Conservation (phyloP, 2,888 invertebrate genomes). For the Drymonia ruficornis region DNA sequence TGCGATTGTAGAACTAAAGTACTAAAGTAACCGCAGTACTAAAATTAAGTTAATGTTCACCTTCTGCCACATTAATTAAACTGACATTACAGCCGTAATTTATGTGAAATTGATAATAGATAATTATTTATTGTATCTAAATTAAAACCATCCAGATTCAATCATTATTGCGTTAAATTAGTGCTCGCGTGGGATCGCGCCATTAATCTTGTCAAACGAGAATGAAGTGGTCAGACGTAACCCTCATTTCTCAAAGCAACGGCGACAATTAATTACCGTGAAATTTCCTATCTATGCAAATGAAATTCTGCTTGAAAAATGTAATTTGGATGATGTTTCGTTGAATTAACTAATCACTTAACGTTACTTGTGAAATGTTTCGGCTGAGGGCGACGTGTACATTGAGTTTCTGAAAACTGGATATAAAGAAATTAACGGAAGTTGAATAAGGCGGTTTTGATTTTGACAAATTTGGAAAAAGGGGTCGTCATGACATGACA, state of each 20-base stretch:
- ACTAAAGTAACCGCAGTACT: too few relatives aligned
- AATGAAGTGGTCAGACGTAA: slow-evolving; percentile 74
- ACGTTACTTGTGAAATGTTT: neutral
- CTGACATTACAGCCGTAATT: too few relatives aligned
- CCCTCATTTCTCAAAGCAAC: slow-evolving; percentile 71
- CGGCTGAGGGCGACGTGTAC: too few relatives aligned
- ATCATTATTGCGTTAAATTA: slow-evolving; percentile 51
- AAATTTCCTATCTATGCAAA: slow-evolving; percentile 73
- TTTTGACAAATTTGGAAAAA: too few relatives aligned
- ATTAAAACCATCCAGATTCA: slow-evolving; percentile 24
- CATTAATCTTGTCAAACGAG: slow-evolving; percentile 71
- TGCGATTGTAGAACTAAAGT: too few relatives aligned
- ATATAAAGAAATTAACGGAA: neutral
- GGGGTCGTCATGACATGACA: too few relatives aligned
- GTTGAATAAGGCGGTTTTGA: too few relatives aligned
- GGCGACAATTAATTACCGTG: slow-evolving; percentile 64
- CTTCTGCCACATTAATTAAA: too few relatives aligned
- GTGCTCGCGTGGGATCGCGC: slow-evolving; percentile 59
- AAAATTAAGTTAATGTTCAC: too few relatives aligned
- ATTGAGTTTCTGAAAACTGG: neutral
- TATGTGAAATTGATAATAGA: too few relatives aligned
- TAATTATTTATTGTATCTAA: neutral
- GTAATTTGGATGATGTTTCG: slow-evolving; percentile 41
- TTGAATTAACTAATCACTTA: slow-evolving; percentile 27
- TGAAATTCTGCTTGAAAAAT: slow-evolving; percentile 56